phyloP scores from a whole-genome alignment of 2,113 vertebrate species.

The Zootoca vivipara region DNA sequence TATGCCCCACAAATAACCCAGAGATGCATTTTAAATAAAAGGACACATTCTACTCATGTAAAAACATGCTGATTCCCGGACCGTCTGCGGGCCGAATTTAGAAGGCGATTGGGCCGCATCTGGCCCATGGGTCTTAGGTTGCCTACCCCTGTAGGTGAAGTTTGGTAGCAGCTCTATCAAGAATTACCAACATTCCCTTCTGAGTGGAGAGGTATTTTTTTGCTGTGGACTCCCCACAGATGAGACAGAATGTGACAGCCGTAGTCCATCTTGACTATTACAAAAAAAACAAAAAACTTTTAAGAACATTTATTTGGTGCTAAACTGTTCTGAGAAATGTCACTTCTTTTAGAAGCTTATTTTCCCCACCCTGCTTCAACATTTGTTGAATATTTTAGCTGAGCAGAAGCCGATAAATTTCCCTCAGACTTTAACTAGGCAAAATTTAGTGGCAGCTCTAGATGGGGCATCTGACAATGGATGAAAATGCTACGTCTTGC shows the following conservation, averaged over 20 bases:
- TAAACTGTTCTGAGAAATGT: neutral
- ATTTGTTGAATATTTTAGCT: neutral
- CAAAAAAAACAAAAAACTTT: neutral
- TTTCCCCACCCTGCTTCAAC: neutral
- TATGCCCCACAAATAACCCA: no score
- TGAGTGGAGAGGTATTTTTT: neutral
- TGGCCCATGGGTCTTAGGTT: no score
- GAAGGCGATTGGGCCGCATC: no score
- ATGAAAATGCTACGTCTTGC: neutral
- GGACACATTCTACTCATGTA: no score
- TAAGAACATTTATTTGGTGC: constrained; percentile 20
- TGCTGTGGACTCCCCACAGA: neutral
- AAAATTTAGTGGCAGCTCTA: neutral
- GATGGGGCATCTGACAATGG: neutral
- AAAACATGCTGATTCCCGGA: no score
- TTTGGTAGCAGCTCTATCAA: neutral
- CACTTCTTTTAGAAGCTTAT: neutral
- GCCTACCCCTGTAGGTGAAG: neutral
- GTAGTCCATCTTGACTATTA: neutral
- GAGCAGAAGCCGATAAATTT: neutral
- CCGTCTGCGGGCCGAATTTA: no score
- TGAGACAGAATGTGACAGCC: neutral
- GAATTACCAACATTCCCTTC: neutral
- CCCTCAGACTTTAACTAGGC: neutral
- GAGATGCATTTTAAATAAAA: no score